Evolutionary conservation across 2,888 invertebrate species (phyloP).

Genomic region (Drosophila anceps): DNA sequence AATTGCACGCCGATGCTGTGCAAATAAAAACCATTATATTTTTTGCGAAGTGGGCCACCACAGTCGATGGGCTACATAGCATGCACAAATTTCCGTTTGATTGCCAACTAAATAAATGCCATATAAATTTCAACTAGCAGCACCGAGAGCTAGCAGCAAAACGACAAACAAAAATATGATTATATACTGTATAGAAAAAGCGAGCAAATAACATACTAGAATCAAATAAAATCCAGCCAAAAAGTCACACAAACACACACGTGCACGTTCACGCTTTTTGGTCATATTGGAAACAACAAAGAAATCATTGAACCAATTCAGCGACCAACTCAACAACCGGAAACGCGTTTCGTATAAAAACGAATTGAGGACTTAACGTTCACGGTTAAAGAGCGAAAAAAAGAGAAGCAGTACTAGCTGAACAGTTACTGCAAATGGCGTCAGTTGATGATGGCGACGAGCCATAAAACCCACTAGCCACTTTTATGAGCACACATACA

Average conservation of each 20-base stretch:
- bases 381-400: conserved; percentile 63
- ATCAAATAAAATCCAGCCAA: conserved; percentile 56
- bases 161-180: conserved; percentile 25
- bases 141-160: conserved; percentile 43
- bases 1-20: conserved; percentile 43
- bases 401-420: conserved; percentile 44
- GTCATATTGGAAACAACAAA: conserved; percentile 57
- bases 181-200: conserved; percentile 1
- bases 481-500: conserved; percentile 66
- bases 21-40: conserved; percentile 31
- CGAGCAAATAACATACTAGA: conserved; percentile 52
- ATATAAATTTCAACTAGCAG: conserved; percentile 48
- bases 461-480: conserved; percentile 75
- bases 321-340: conserved; percentile 82
- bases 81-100: conserved; percentile 22
- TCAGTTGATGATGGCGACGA: conserved; percentile 73
- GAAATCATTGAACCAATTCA: conserved; percentile 82
- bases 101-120: conserved; percentile 62
- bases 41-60: background rate
- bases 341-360: conserved; percentile 82
- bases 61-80: conserved; percentile 4
- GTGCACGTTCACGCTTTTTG: conserved; percentile 3
- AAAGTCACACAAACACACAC: conserved; percentile 20
- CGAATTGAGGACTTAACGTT: conserved; percentile 80
- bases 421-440: conserved; percentile 71